These are phyloP conservation scores for Casuarius casuarius DNA, from an alignment of 2,113 vertebrate genomes.

Conservation along the genomic window DNA sequence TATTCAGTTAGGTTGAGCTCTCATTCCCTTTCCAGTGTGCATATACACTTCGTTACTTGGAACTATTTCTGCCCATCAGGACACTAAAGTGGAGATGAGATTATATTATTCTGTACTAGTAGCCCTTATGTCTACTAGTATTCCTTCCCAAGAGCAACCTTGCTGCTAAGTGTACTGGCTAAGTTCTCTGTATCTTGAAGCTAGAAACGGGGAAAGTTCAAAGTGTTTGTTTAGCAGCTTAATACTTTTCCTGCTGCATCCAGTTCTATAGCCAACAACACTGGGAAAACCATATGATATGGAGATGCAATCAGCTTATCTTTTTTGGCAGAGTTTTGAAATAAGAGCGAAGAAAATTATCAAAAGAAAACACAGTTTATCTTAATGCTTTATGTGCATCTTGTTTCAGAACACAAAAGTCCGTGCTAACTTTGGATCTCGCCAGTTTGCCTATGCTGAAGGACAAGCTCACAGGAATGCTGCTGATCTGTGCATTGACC, in stretches of 20 bases:
- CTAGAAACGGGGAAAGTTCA: background rate
- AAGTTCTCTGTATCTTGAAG: background rate
- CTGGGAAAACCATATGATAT: background rate
- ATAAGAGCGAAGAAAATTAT: background rate
- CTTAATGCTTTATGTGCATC: background rate
- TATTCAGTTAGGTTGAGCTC: background rate
- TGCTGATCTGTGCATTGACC: conserved; percentile 92
- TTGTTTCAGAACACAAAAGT: conserved; percentile 93
- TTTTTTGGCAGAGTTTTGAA: background rate
- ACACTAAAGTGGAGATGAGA: background rate
- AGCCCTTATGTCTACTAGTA: background rate
- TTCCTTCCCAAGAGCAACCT: background rate
- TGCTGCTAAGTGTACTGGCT: background rate
- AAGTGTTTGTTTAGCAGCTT: background rate
- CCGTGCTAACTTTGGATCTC: conserved; percentile 94
- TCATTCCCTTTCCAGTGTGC: background rate
- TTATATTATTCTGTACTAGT: background rate
- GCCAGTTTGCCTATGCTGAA: conserved; percentile 91
- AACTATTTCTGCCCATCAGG: background rate
- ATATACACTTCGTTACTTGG: background rate
- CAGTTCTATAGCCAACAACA: background rate
- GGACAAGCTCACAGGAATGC: conserved; percentile 97
- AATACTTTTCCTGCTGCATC: background rate
- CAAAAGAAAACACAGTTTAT: background rate
- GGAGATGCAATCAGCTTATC: background rate